These are phyloP conservation scores for Scaptomyza caliginosa DNA, from an alignment of 2,888 invertebrate genomes.

Conservation along the genomic window DNA sequence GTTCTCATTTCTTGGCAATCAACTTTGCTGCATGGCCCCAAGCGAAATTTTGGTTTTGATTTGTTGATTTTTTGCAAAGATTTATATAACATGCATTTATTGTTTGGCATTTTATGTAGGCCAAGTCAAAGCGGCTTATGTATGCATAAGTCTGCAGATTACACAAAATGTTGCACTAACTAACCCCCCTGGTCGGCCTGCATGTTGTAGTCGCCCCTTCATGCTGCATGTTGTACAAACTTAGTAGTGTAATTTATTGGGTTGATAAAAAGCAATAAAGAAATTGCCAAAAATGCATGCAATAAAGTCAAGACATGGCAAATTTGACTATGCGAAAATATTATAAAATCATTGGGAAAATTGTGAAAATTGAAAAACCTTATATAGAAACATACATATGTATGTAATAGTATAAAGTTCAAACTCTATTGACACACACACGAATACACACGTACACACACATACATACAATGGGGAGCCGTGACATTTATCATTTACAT, in stretches of 20 bases:
- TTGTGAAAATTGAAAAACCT: slow-evolving; percentile 52
- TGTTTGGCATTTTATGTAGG: slow-evolving; percentile 49
- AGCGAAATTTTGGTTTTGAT: slow-evolving; percentile 51
- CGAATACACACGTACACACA: slow-evolving; percentile 31
- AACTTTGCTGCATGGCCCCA: slow-evolving; percentile 57
- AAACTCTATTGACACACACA: slow-evolving; percentile 53
- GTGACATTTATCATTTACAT: slow-evolving; percentile 69
- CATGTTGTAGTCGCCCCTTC: no score
- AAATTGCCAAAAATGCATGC: slow-evolving; percentile 59
- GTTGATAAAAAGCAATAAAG: slow-evolving; percentile 66
- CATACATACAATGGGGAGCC: slow-evolving; percentile 33
- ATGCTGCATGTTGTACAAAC: slow-evolving; percentile 9
- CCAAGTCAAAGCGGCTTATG: slow-evolving; percentile 71
- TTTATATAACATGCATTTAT: slow-evolving; percentile 35
- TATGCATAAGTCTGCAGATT: slow-evolving; percentile 67
- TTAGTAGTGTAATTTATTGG: slow-evolving; percentile 68
- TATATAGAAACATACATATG: neutral
- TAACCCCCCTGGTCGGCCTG: neutral
- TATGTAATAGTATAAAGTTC: slow-evolving; percentile 22
- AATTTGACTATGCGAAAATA: slow-evolving; percentile 57
- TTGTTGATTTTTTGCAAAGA: slow-evolving; percentile 64
- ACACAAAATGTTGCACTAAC: slow-evolving; percentile 54
- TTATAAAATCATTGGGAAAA: slow-evolving; percentile 65
- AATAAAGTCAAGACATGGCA: slow-evolving; percentile 42
- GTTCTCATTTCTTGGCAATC: slow-evolving; percentile 57